Evolutionary conservation across 2,888 invertebrate genomes (phyloP).

Genomic region (Agelastica alni): DNA sequence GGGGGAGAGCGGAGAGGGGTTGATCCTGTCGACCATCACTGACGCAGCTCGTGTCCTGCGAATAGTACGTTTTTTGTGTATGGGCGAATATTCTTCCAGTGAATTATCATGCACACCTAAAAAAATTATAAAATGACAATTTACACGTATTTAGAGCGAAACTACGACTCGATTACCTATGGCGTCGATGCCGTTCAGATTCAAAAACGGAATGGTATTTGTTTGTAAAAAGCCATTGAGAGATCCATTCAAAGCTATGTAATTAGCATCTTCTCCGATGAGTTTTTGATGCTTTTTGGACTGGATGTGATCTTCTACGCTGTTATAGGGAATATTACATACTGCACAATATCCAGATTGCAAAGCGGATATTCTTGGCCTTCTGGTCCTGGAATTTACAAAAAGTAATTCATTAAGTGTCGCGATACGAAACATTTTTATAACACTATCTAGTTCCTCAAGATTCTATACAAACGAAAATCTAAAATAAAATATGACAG

Average conservation of each 20-base stretch:
- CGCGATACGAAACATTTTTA: no score
- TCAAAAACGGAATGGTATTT: conserved; percentile 71
- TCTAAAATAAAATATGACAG: no score
- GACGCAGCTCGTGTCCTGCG: conserved; percentile 37
- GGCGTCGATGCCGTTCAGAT: conserved; percentile 60
- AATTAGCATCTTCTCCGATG: conserved; percentile 75
- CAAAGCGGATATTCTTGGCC: conserved; percentile 51
- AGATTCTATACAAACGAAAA: no score
- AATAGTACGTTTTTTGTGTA: conserved; percentile 36
- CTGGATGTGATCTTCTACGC: conserved; percentile 71
- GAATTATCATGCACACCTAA: conserved; percentile 38
- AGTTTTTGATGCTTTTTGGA: conserved; percentile 76
- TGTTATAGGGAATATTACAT: conserved; percentile 75
- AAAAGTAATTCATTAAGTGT: no score
- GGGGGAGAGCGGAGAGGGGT: conserved; percentile 39
- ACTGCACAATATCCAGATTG: conserved; percentile 76
- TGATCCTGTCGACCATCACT: conserved; percentile 33
- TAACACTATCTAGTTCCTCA: no score
- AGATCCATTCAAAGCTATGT: conserved; percentile 72
- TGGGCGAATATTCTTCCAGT: conserved; percentile 38
- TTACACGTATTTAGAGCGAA: background rate
- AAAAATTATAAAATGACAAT: conserved; percentile 10
- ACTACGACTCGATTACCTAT: conserved; percentile 40
- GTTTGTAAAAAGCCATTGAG: conserved; percentile 63
- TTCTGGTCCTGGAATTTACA: conserved; percentile 38